Conservation (phyloP, 1,140 invertebrate species). For the Drosophila parvula region DNA sequence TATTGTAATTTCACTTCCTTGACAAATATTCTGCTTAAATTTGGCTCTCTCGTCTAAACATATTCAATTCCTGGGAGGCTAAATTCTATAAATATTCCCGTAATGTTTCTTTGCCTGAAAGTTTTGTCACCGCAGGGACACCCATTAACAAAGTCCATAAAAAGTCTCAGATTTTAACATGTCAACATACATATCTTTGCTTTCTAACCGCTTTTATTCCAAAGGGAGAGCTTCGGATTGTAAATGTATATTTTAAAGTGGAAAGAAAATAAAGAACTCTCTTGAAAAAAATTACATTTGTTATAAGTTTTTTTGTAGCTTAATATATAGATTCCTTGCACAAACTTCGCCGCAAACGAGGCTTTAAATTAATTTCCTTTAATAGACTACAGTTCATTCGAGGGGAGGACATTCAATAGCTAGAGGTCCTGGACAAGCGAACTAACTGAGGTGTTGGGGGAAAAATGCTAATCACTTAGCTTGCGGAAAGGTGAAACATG, state of each 20-base stretch:
- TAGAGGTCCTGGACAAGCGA: not conserved
- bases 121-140: conserved; percentile 23
- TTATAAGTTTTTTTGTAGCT: not conserved
- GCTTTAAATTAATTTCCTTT: not conserved
- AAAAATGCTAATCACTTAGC: conserved; percentile 15
- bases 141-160: conserved; percentile 45
- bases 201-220: conserved; percentile 19
- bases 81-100: conserved; percentile 34
- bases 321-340: not conserved
- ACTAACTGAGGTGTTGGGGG: not conserved
- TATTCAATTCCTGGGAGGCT: conserved; percentile 27
- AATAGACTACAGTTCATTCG: not conserved
- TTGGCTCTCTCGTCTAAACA: not conserved
- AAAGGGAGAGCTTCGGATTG: not conserved
- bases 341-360: not conserved
- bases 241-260: not conserved
- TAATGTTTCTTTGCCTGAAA: conserved; percentile 35
- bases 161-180: conserved; percentile 23
- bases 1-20: not conserved
- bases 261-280: not conserved
- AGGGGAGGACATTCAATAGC: not conserved
- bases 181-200: conserved; percentile 12
- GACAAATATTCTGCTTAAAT: not conserved
- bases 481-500: conserved; percentile 4
- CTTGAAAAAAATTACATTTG: not conserved